phyloP scores from a whole-genome alignment of 2,113 vertebrate species.

The Macrotus californicus region DNA sequence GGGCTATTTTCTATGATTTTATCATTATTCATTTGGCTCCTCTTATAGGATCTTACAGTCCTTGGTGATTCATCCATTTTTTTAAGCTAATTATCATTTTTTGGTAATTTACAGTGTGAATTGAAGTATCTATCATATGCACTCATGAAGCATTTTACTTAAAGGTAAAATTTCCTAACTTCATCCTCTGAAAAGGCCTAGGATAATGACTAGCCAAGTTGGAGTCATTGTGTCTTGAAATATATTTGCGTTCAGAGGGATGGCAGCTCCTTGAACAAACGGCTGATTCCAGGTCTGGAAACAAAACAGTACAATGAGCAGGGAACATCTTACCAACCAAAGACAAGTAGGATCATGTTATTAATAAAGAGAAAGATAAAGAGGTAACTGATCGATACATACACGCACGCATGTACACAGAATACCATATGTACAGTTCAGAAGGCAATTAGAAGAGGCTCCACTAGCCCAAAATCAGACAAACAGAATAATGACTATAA shows the following conservation, averaged over 20 bases:
- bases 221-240: neutral
- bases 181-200: neutral
- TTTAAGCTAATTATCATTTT: neutral
- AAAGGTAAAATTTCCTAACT: neutral
- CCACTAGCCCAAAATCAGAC: neutral
- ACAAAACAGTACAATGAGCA: slow-evolving; percentile 5
- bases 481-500: neutral
- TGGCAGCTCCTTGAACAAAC: neutral
- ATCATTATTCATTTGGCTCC: neutral
- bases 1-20: neutral
- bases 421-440: neutral
- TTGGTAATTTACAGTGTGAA: neutral
- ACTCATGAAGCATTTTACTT: neutral
- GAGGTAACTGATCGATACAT: neutral
- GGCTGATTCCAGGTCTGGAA: neutral
- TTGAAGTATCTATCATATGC: neutral
- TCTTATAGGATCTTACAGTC: neutral
- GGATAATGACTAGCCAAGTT: neutral
- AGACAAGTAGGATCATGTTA: neutral
- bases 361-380: slow-evolving; percentile 6
- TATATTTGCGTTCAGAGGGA: slow-evolving; percentile 17
- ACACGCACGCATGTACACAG: fast-evolving
- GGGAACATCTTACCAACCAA: neutral
- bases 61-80: neutral
- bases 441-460: neutral